Evolutionary conservation across 2,113 vertebrate genomes (phyloP), one percentile per base, ranked within the genome.

Genomic region (Mola mola): DNA sequence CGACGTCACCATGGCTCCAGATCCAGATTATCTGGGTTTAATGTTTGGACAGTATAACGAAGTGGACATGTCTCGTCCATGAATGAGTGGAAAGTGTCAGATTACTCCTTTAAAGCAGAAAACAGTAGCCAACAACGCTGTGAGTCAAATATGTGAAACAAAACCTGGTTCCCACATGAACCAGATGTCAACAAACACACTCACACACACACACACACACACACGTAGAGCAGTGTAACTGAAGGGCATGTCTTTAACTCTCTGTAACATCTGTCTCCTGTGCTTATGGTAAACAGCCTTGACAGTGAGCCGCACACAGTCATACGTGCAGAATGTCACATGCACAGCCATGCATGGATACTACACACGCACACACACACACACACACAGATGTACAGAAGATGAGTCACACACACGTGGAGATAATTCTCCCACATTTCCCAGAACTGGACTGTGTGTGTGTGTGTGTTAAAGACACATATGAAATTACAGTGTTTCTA

Each of bases 271-370:
- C n/a, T 78, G 77, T 61, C 77, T 75, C 57, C 53, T 52, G 70
- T 78, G 62, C 74, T 78, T 81, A 78, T 40, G 44, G 53, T 71
- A 78, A 81, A 68, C 57, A 84, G 61, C 79, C 44, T 62, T 58
- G 68, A 67, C 60, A 55, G 2, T 49, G 48, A 55, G 25, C n/a
- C n/a, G n/a, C n/a, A n/a, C 72, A 37, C 64, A 53, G 28, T 29
- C 28, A 29, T 29, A 9, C 28, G 2, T 29, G 28, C 28, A 29
- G 28, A 2, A 29, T 29, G 28, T 5, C 28, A 29, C 28, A 29
- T 9, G 28, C 28, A 29, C 28, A 29, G 28, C 2, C 2, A 9
- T 7, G 33, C 50, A 26, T 8, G 41, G n/a, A n/a, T 42, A 25
- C 22, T 4, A 3, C 28, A 46, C 33, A 43, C 58, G 43, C 57